Evolutionary conservation across 1,140 invertebrate species (phyloP).

Genomic region (Halesus radiatus): DNA sequence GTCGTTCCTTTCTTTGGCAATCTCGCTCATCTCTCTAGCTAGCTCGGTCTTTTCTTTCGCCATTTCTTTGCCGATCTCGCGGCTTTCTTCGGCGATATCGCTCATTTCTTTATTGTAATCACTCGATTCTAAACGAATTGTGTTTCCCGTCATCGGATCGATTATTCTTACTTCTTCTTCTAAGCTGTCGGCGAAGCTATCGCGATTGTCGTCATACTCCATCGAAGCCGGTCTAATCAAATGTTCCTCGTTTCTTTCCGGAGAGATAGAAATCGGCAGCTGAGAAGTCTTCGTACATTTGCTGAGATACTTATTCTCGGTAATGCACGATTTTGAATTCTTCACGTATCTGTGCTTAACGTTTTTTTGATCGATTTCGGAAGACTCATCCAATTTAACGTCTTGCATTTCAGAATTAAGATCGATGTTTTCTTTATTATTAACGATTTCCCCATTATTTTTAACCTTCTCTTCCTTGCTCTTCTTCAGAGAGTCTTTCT

Average conservation of each 20-base stretch:
- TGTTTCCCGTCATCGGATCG: conserved; percentile 48
- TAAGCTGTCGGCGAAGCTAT: conserved; percentile 54
- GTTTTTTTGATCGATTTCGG: conserved; percentile 49
- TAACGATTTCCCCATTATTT: conserved; percentile 14
- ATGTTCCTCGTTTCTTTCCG: conserved; percentile 61
- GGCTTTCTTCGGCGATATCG: too few species aligned
- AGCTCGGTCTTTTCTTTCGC: too few species aligned
- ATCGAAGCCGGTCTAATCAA: conserved; percentile 58
- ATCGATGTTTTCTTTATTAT: conserved; percentile 58
- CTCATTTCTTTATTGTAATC: too few species aligned
- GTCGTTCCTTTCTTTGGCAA: too few species aligned
- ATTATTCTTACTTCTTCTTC: conserved; percentile 51
- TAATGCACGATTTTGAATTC: conserved; percentile 61
- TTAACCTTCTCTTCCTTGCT: conserved; percentile 59
- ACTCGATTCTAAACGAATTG: conserved; percentile 31
- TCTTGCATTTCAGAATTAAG: conserved; percentile 53
- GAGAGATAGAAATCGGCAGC: conserved; percentile 64
- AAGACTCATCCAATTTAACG: conserved; percentile 26
- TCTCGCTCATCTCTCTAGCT: too few species aligned
- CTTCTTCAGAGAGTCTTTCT: conserved; percentile 67
- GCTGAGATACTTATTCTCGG: conserved; percentile 61
- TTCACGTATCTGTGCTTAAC: conserved; percentile 66
- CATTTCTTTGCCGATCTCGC: too few species aligned
- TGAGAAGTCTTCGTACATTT: conserved; percentile 49
- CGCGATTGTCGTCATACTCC: conserved; percentile 27